Evolutionary conservation across 2,113 vertebrate genomes (phyloP).

Genomic region (Oryzias javanicus): DNA sequence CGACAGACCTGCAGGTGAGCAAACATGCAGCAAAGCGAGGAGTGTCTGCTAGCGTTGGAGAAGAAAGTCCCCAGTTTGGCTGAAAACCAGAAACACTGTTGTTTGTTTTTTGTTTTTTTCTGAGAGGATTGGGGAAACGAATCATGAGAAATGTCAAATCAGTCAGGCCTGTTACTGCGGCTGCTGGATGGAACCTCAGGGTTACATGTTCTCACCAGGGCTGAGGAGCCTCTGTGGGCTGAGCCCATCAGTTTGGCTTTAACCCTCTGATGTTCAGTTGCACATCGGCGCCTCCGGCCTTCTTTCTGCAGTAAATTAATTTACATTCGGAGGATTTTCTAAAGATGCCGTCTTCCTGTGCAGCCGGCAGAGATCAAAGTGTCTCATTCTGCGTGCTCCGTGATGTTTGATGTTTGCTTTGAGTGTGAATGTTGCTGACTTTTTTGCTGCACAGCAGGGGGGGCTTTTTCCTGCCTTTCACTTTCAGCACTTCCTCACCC

Average conservation of each 20-base stretch:
- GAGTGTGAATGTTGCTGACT: conserved; percentile 96
- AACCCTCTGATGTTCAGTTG: conserved; percentile 62
- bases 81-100: conserved; percentile 25
- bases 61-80: background rate
- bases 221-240: conserved; percentile 51
- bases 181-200: conserved; percentile 36
- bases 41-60: no score
- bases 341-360: conserved; percentile 96
- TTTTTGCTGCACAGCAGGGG: conserved; percentile 86
- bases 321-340: conserved; percentile 97
- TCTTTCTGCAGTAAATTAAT: conserved; percentile 91
- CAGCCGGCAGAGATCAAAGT: conserved; percentile 94
- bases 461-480: conserved; percentile 68
- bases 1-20: no score
- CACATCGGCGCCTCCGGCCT: conserved; percentile 80
- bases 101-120: conserved; percentile 18
- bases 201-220: conserved; percentile 42
- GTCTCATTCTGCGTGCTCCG: conserved; percentile 89
- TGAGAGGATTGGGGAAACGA: conserved; percentile 24
- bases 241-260: conserved; percentile 60
- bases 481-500: conserved; percentile 58
- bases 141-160: conserved; percentile 42
- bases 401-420: conserved; percentile 96
- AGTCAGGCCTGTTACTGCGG: conserved; percentile 40
- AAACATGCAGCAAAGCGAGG: no score